A percentile compares a stretch with the other conserved stretches of the same genome.
phyloP scores from a whole-genome alignment of 2,888 invertebrate genomes.

The Pimpla rufipes region DNA sequence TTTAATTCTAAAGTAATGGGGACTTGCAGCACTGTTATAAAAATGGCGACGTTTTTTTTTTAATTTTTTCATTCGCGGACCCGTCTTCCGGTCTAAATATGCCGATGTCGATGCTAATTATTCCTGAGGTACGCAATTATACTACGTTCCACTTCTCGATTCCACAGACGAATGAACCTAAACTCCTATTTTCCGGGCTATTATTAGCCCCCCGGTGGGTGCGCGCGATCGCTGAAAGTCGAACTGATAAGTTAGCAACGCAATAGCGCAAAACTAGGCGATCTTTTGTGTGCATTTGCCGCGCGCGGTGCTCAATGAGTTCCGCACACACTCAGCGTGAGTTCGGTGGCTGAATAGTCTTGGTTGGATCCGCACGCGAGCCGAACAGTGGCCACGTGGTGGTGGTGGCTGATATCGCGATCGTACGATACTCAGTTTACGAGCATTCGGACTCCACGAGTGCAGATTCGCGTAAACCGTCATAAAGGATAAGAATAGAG shows the following conservation, averaged over 20 bases:
- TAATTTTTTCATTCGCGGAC: too few relatives aligned
- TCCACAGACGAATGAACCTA: conserved; percentile 8
- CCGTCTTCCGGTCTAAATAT: too few relatives aligned
- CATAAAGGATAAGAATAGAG: conserved; percentile 62
- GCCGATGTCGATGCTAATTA: too few relatives aligned
- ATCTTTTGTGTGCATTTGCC: neutral
- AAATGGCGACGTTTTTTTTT: too few relatives aligned
- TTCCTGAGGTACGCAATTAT: conserved; percentile 26
- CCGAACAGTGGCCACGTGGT: conserved; percentile 4
- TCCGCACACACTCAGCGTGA: neutral
- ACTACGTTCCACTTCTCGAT: conserved; percentile 10
- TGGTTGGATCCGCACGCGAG: conserved; percentile 3
- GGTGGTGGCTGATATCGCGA: conserved; percentile 26
- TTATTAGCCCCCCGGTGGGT: neutral
- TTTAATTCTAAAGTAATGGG: too few relatives aligned
- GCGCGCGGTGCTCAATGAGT: neutral
- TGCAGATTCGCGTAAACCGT: conserved; percentile 58
- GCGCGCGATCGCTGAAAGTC: neutral
- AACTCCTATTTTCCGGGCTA: neutral
- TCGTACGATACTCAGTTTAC: conserved; percentile 55
- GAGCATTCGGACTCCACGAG: conserved; percentile 27
- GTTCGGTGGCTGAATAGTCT: too few relatives aligned
- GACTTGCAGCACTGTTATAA: too few relatives aligned
- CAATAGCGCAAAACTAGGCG: neutral
- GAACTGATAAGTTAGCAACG: neutral